Percentiles rank a stretch among this genome's conserved stretches.
These are phyloP conservation scores for Strigamia maritima DNA, from an alignment of 2,888 invertebrate species.

Conservation along the genomic window DNA sequence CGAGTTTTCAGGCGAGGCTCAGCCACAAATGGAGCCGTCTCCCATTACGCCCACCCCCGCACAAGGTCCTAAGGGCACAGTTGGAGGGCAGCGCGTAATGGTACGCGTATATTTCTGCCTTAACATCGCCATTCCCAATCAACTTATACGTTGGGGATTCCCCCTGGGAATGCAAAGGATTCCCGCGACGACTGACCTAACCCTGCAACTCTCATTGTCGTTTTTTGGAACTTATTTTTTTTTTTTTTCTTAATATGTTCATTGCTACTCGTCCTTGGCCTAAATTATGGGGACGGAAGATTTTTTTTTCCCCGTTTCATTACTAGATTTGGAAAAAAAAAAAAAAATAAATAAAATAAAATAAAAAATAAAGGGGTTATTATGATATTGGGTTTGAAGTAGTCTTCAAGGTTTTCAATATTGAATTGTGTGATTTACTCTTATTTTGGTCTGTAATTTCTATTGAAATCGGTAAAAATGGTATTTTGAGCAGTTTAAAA, in stretches of 20 bases:
- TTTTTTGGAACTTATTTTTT: background rate
- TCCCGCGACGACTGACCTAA: constrained; percentile 13
- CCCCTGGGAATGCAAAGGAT: background rate
- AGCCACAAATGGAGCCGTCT: constrained; percentile 20
- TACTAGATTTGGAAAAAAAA: no score
- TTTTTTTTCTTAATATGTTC: background rate
- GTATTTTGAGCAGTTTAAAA: no score
- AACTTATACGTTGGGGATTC: constrained; percentile 5
- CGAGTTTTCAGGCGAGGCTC: constrained; percentile 19
- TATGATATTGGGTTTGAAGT: no score
- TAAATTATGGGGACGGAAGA: background rate
- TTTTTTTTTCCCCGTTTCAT: no score
- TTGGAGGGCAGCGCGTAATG: constrained; percentile 23
- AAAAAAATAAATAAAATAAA: background rate
- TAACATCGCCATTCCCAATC: constrained; percentile 8
- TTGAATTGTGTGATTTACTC: no score
- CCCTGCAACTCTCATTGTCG: background rate
- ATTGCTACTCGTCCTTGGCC: background rate
- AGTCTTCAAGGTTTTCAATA: no score
- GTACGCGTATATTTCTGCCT: constrained; percentile 8
- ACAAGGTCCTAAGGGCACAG: constrained; percentile 13
- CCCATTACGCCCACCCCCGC: constrained; percentile 22
- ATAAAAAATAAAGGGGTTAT: no score
- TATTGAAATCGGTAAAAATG: no score
- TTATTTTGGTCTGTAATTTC: no score